phyloP scores from a whole-genome alignment of 1,140 invertebrate genomes.

The Steinernema khuongi region DNA sequence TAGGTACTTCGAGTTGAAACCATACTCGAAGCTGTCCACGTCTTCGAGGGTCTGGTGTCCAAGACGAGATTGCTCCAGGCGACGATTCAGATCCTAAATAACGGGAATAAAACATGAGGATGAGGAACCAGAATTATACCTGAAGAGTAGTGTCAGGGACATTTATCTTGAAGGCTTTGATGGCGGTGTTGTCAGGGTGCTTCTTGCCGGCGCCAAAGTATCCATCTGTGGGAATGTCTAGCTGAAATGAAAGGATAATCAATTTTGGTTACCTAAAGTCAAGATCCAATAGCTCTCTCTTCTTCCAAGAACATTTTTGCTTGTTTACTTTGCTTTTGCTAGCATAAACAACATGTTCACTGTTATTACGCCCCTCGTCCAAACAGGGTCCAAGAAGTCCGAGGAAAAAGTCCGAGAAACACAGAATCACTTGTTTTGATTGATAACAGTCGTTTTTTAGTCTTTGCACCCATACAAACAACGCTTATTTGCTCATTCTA shows the following conservation, averaged over 20 bases:
- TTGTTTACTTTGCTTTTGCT: too few relatives aligned
- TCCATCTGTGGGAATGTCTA: not conserved
- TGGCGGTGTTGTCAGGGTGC: slow-evolving; percentile 16
- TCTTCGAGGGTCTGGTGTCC: slow-evolving; percentile 67
- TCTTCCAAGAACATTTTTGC: not conserved
- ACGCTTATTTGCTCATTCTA: too few relatives aligned
- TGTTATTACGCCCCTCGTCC: too few relatives aligned
- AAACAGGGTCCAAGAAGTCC: too few relatives aligned
- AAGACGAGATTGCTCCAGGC: slow-evolving; percentile 63
- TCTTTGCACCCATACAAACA: too few relatives aligned
- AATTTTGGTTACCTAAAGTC: not conserved
- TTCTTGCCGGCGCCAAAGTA: not conserved
- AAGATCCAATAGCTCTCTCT: not conserved
- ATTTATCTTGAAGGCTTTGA: slow-evolving; percentile 27
- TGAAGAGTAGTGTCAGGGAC: slow-evolving; percentile 21
- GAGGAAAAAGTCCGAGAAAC: too few relatives aligned
- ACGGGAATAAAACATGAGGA: not conserved
- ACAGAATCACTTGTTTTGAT: too few relatives aligned
- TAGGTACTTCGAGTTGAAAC: slow-evolving; percentile 70
- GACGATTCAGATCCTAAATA: slow-evolving; percentile 64
- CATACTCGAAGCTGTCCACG: slow-evolving; percentile 69
- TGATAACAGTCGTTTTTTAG: too few relatives aligned
- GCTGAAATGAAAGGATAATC: not conserved
- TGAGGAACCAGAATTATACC: not conserved
- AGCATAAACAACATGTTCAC: too few relatives aligned